phyloP scores from a whole-genome alignment of 1,140 invertebrate species.

The Archegozetes longisetosus region DNA sequence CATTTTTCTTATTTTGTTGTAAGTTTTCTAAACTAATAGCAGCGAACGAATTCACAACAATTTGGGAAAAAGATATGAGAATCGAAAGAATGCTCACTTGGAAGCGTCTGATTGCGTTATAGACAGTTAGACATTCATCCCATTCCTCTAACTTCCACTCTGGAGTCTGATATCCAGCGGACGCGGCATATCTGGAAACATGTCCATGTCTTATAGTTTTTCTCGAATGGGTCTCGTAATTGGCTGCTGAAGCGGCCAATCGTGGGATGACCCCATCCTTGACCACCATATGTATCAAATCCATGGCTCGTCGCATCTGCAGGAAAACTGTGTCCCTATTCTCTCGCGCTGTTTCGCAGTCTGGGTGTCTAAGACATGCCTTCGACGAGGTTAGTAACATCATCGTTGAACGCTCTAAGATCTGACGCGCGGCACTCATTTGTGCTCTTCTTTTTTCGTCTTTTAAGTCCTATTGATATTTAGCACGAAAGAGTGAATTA shows the following conservation, averaged over 20 bases:
- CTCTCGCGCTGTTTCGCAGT: conserved; percentile 74
- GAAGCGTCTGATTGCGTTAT: conserved; percentile 58
- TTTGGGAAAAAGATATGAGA: no score
- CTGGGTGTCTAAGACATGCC: conserved; percentile 80
- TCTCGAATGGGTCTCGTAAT: conserved; percentile 20
- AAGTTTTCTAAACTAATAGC: no score
- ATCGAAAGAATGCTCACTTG: no score
- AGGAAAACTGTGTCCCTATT: conserved; percentile 87
- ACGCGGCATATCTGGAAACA: conserved; percentile 27
- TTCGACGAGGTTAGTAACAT: conserved; percentile 93
- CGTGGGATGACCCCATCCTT: conserved; percentile 68
- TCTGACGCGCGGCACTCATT: conserved; percentile 82
- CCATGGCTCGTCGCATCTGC: conserved; percentile 90
- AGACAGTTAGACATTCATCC: conserved; percentile 52
- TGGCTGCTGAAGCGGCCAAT: conserved; percentile 29
- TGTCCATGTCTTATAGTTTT: conserved; percentile 25
- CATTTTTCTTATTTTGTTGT: no score
- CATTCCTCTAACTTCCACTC: conserved; percentile 36
- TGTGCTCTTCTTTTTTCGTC: conserved; percentile 85
- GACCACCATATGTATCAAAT: conserved; percentile 91
- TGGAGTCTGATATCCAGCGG: conserved; percentile 26
- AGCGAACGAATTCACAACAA: no score
- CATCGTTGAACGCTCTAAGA: conserved; percentile 92
- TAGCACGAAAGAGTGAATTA: background rate
- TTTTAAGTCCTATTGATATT: conserved; percentile 52